Base-by-base conservation (phyloP, 30 jellyfish, hydroid and myxozoan genomes). In the Rhopilema esculentum region DNA sequence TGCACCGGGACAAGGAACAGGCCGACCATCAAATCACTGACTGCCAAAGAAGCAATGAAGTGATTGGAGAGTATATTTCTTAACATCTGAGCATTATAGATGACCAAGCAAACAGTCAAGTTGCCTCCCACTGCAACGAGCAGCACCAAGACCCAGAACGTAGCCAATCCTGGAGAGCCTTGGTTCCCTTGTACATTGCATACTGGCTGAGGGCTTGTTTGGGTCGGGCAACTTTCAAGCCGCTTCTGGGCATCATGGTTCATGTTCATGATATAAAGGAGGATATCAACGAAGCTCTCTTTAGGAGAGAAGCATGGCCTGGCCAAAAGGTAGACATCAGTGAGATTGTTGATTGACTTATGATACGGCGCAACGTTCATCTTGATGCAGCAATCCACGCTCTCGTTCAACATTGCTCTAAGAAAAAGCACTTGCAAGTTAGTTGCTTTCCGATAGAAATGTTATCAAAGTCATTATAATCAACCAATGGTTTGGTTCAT, bases 31-130 rank as follows among this genome's bases (percentile, higher is more conserved):
- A 95, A 66, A 65, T 95, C 99, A 75, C 97, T 89, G 77, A 91
- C 88, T 17, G 99, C 99, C 49, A 95, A 73, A 9, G 99, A 95
- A 19, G 92, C 88, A 24, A 95, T 95, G 89, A 95, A 95, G 1
- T 50, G 89, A 31, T 95, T 85, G 25, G 99, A 74, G 30, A 78
- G 26, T 9, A 65, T 48, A 25, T 62, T 72, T 29, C 97, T 75
- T n/a, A 91, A 80, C 62, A 65, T 23, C 27, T 75, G 53, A 8
- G 94, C 57, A 23, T 78, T 72, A 77, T 76, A 69, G 53, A 91
- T 75, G 30, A 84, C 97, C 57, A 66, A 51, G 83, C 91, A 83
- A n/a, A 91, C 97, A 29, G 79, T 50, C 64, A 75, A 18, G 64
- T 91, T 91, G 50, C 97, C 94, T 4, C 62, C 23, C 0, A 83